These are phyloP conservation scores for Mola mola DNA, from an alignment of 2,113 vertebrate species.

Conservation along the genomic window DNA sequence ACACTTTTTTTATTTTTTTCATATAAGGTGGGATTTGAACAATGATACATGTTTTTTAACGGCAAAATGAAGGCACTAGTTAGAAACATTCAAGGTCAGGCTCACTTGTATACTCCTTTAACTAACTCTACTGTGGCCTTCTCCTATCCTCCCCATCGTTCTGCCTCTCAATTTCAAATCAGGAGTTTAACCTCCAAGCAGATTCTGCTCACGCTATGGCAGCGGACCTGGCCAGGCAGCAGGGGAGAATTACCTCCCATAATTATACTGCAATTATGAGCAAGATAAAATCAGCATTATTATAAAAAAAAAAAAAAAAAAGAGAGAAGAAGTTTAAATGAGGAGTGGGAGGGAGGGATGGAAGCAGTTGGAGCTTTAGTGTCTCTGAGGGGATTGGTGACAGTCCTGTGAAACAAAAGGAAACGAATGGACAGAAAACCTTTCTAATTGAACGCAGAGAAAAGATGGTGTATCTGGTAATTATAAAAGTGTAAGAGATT, in stretches of 20 bases:
- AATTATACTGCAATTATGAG: conserved; percentile 81
- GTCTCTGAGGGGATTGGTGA: conserved; percentile 77
- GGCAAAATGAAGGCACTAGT: too few relatives aligned
- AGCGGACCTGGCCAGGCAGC: conserved; percentile 63
- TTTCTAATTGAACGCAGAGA: conserved; percentile 77
- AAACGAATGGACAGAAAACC: conserved; percentile 68
- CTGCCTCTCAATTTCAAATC: conserved; percentile 69
- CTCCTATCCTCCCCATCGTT: conserved; percentile 50
- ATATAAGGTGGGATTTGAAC: too few relatives aligned
- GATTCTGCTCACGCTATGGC: conserved; percentile 69
- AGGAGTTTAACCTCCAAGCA: conserved; percentile 66
- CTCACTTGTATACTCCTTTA: too few relatives aligned
- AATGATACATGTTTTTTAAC: too few relatives aligned
- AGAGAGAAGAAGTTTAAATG: conserved; percentile 69
- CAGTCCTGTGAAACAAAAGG: conserved; percentile 75
- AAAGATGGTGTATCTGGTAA: conserved; percentile 69
- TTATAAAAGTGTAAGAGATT: conserved; percentile 76
- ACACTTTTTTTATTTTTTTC: too few relatives aligned
- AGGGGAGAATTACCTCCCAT: conserved; percentile 76
- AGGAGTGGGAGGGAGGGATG: conserved; percentile 59
- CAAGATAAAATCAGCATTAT: conserved; percentile 80
- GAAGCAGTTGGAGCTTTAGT: conserved; percentile 56
- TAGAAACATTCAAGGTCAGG: conserved; percentile 39
- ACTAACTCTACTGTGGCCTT: too few relatives aligned
- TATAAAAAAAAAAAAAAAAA: conserved; percentile 54